Evolutionary conservation across 1,140 invertebrate genomes (phyloP), one percentile per base, ranked within the genome.

Genomic region (Aphelenchoides fujianensis): DNA sequence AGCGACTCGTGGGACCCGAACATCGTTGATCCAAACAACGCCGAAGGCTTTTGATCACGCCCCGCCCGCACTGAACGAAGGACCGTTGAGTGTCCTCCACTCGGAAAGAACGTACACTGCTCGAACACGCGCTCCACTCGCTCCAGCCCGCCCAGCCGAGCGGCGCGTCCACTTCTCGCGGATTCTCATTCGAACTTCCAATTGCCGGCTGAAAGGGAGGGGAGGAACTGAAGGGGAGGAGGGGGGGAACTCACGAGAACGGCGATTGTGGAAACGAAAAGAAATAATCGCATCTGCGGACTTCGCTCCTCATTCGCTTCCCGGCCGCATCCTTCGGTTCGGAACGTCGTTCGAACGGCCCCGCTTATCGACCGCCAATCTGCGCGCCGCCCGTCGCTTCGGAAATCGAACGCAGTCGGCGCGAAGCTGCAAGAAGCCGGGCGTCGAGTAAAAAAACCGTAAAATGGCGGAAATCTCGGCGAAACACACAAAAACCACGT

Each of bases 91-190:
- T 32, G n/a, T 53, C 16, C 71, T 71, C 62, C 59, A 30, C 16
- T 7, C n/a, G 32, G 61, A 19, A 2, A 1, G 31, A 64, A 55
- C 61, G 19, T 35, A 82, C 78, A 48, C 53, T 74, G 41, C 71
- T 73, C 0, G 77, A 70, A 37, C 78, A 80, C 3, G 57, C 28
- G 32, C 71, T 77, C 78, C 78, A 80, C 19, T 80, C 70, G 62
- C 70, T 74, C 78, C 78, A 80, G 30, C 63, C 66, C 1, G 78
- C 73, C 79, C 79, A 80, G 19, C 78, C 80, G 7, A 78, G 55
- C 9, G 36, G 48, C 41, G 41, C 12, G 41, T 48, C 12, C 41
- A 23, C 12, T 48, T 48, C 41, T 16, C 23, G n/a, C n/a, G n/a
- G 12, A 48, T 48, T 23, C 41, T 48, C 41, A 23, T 16, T 48